Conservation (phyloP, 2,888 invertebrate genomes). For the Leptinotarsa haldemani region DNA sequence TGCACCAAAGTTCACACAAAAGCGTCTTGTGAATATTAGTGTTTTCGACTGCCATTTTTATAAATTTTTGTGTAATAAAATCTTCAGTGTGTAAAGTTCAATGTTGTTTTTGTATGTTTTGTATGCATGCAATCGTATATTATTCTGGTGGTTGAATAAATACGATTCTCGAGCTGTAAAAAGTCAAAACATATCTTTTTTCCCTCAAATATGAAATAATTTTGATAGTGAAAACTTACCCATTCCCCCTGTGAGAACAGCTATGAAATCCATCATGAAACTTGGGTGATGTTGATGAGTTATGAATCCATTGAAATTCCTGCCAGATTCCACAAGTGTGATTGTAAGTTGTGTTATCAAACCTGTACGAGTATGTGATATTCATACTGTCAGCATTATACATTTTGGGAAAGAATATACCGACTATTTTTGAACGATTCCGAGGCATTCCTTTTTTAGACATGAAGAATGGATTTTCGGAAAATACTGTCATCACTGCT, state of each 20-base stretch:
- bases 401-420: conserved; percentile 21
- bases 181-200: no score
- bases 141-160: no score
- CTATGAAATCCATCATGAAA: background rate
- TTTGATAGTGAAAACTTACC: conserved; percentile 19
- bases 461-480: conserved; percentile 31
- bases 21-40: no score
- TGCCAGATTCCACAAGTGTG: conserved; percentile 30
- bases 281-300: background rate
- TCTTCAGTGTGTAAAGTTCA: no score
- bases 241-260: conserved; percentile 19
- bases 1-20: no score
- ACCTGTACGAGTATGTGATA: conserved; percentile 13
- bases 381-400: conserved; percentile 17
- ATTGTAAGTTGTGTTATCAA: conserved; percentile 16
- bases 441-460: background rate
- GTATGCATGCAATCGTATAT: no score
- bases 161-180: no score
- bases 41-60: no score
- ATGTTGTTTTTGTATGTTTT: no score
- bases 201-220: no score
- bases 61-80: no score
- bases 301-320: background rate
- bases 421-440: conserved; percentile 34
- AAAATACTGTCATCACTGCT: conserved; percentile 32